Evolutionary conservation across 2,888 invertebrate species (phyloP).

Genomic region (Papilio gigon): DNA sequence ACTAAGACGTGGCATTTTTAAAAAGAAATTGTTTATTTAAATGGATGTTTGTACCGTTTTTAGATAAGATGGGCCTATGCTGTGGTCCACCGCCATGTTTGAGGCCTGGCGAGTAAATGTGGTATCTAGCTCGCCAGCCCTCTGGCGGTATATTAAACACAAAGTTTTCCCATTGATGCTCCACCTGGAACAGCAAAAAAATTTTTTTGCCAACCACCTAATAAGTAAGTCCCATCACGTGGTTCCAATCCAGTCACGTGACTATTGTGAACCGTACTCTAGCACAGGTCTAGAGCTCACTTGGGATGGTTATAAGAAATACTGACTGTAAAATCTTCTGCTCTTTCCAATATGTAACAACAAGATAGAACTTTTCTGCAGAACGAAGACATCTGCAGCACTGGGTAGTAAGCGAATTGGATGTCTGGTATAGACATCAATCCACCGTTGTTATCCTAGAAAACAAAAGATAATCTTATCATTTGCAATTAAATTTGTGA

Average conservation of each 20-base stretch:
- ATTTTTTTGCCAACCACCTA: background rate
- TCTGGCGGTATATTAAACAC: constrained; percentile 58
- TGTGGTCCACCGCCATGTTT: constrained; percentile 70
- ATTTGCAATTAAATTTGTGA: too few species aligned
- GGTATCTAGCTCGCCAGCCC: constrained; percentile 69
- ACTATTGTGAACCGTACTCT: background rate
- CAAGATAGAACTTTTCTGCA: constrained; percentile 65
- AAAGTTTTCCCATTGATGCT: constrained; percentile 75
- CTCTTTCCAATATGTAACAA: constrained; percentile 67
- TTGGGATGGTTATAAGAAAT: background rate
- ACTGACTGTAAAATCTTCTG: constrained; percentile 60
- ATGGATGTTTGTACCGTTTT: constrained; percentile 61
- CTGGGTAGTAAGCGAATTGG: constrained; percentile 69
- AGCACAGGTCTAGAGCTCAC: background rate
- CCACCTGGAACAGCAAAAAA: constrained; percentile 54
- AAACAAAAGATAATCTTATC: constrained; percentile 28
- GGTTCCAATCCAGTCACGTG: background rate
- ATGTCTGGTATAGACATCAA: constrained; percentile 63
- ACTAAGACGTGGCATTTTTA: too few species aligned
- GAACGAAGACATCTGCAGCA: constrained; percentile 68
- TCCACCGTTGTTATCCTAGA: constrained; percentile 59
- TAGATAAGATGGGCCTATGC: constrained; percentile 67
- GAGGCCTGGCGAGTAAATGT: constrained; percentile 71
- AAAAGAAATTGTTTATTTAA: too few species aligned
- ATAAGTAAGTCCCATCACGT: background rate